These are phyloP conservation scores for Madoqua kirkii DNA, from an alignment of 2,113 vertebrate genomes.

Conservation along the genomic window DNA sequence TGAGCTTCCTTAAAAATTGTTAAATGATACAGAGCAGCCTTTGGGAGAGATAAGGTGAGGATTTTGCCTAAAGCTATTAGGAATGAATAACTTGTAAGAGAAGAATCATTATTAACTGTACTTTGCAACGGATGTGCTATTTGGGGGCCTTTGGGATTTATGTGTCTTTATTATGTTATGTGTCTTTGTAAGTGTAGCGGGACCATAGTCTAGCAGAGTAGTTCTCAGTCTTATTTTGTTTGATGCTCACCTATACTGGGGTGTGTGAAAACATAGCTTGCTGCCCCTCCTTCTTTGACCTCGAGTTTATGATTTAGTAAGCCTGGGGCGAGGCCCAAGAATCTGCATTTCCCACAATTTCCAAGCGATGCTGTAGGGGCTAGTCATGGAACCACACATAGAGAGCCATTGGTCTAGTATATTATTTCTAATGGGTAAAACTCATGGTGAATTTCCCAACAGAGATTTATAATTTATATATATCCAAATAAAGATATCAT, in stretches of 20 bases:
- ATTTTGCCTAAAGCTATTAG: neutral
- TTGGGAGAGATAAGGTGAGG: neutral
- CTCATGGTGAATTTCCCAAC: neutral
- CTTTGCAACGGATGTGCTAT: neutral
- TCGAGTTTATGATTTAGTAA: neutral
- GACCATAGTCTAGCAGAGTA: too few relatives aligned
- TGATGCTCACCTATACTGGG: neutral
- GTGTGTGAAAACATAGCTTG: neutral
- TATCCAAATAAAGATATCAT: neutral
- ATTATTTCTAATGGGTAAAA: neutral
- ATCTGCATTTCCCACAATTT: neutral
- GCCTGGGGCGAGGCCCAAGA: neutral
- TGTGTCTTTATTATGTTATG: neutral
- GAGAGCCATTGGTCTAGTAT: neutral
- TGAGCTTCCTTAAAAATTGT: neutral
- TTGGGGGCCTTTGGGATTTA: neutral
- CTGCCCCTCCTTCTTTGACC: rapidly evolving
- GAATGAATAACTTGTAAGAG: neutral
- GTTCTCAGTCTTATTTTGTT: neutral
- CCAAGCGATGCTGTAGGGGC: rapidly evolving
- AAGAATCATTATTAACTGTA: neutral
- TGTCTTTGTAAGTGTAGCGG: neutral
- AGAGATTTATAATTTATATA: neutral
- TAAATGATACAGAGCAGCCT: neutral
- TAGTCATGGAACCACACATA: neutral